Percentiles rank a stretch among this genome's conserved stretches.
Conservation (phyloP, 2,797 vertebrate species). For the Thunnus albacares region DNA sequence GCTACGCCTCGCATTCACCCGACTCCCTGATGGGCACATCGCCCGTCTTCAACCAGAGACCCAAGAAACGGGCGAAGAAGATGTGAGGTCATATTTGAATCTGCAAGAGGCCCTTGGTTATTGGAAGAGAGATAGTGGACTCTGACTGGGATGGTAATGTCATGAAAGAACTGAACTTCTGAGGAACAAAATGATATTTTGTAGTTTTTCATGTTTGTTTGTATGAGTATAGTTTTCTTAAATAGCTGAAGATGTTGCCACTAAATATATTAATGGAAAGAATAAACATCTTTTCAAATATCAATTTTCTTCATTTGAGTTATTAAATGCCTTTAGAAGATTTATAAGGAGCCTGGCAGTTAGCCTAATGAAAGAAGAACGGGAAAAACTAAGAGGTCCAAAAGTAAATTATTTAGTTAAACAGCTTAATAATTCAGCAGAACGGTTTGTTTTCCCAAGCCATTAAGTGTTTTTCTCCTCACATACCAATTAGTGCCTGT, state of each 20-base stretch:
- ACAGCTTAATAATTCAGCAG: conserved; percentile 50
- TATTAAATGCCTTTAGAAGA: conserved; percentile 15
- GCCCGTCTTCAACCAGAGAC: conserved; percentile 96
- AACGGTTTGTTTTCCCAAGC: conserved; percentile 47
- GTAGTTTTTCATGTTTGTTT: conserved; percentile 43
- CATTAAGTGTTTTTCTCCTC: conserved; percentile 38
- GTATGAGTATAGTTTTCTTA: conserved; percentile 20
- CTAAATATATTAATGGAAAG: conserved; percentile 28
- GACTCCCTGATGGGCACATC: conserved; percentile 96
- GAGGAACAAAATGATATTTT: conserved; percentile 19
- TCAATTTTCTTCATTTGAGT: conserved; percentile 8
- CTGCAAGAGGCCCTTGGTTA: background rate
- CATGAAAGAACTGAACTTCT: conserved; percentile 13
- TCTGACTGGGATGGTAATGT: background rate
- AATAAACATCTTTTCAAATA: conserved; percentile 53
- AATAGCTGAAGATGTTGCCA: conserved; percentile 10
- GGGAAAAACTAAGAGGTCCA: conserved; percentile 26
- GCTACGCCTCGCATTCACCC: conserved; percentile 94
- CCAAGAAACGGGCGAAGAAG: conserved; percentile 94
- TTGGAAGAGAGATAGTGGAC: conserved; percentile 21
- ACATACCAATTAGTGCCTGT: conserved; percentile 37
- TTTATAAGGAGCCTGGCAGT: background rate
- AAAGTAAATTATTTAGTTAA: conserved; percentile 51
- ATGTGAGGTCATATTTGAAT: conserved; percentile 80
- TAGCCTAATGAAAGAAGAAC: conserved; percentile 37